Conservation (phyloP, 2,888 invertebrate genomes). For the Gymnocheta viridis region DNA sequence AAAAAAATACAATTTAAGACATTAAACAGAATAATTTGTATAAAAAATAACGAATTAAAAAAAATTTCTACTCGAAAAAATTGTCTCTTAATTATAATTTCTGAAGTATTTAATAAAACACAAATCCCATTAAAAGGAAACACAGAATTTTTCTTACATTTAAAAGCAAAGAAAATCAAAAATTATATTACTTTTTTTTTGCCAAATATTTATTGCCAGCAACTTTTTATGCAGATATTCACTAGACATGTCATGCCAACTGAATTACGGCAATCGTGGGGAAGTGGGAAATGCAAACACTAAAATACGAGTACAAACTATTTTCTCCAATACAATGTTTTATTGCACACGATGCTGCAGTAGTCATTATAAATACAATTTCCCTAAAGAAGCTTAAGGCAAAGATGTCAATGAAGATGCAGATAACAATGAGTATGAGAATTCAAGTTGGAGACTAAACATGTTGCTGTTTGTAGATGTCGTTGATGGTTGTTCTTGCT, state of each 20-base stretch:
- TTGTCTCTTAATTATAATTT: conserved; percentile 61
- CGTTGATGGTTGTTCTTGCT: conserved; percentile 41
- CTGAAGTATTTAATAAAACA: conserved; percentile 44
- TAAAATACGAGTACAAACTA: neutral
- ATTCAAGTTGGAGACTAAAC: neutral
- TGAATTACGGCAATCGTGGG: neutral
- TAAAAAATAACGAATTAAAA: neutral
- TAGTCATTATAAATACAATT: conserved; percentile 21
- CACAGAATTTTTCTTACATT: conserved; percentile 9
- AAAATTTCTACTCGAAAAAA: conserved; percentile 21
- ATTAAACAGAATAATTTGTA: conserved; percentile 41
- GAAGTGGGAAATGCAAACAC: neutral
- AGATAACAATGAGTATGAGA: conserved; percentile 21
- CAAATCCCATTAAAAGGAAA: conserved; percentile 58
- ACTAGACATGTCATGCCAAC: neutral
- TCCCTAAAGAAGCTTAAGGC: conserved; percentile 13
- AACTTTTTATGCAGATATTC: too few relatives aligned
- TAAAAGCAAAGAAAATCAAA: neutral
- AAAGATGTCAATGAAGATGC: conserved; percentile 23
- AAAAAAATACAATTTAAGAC: conserved; percentile 31
- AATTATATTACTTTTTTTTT: neutral
- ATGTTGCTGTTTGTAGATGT: conserved; percentile 26
- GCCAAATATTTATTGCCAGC: too few relatives aligned
- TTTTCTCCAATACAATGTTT: neutral
- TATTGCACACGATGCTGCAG: neutral